A percentile compares a stretch with the other conserved stretches of the same genome.
These are phyloP conservation scores for Entomyzon cyanotis DNA, from an alignment of 2,113 vertebrate genomes.

Conservation along the genomic window DNA sequence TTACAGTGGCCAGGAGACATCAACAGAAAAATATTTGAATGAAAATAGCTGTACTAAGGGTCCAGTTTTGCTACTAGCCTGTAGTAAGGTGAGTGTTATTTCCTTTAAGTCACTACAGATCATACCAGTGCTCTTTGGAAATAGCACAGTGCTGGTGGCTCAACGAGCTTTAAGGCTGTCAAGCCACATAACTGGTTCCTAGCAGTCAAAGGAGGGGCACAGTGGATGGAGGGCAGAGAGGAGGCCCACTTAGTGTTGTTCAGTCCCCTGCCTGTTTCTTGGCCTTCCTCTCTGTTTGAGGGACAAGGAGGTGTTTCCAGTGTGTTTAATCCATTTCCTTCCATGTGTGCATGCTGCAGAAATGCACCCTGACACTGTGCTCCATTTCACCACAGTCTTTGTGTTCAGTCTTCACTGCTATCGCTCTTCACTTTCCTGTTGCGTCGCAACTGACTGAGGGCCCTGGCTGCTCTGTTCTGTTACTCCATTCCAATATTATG, in stretches of 20 bases:
- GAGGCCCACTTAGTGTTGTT: background rate
- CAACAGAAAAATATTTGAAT: slow-evolving; percentile 53
- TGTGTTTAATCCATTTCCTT: background rate
- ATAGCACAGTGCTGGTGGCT: background rate
- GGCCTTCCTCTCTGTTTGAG: background rate
- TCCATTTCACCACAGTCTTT: background rate
- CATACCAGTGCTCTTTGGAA: background rate
- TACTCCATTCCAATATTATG: background rate
- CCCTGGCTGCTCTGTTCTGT: background rate
- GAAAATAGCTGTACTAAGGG: slow-evolving; percentile 77
- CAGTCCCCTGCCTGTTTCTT: background rate
- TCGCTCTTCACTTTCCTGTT: background rate
- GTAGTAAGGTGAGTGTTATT: slow-evolving; percentile 84
- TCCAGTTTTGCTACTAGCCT: slow-evolving; percentile 83
- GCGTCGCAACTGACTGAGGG: background rate
- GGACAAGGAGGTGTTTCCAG: background rate
- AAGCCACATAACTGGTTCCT: background rate
- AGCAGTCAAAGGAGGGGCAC: background rate
- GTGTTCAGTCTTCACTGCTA: background rate
- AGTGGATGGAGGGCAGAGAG: background rate
- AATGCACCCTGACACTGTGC: background rate
- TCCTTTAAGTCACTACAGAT: background rate
- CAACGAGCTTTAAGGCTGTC: background rate
- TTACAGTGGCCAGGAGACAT: slow-evolving; percentile 87
- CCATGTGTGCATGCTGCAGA: background rate